Evolutionary conservation across 2,113 vertebrate species (phyloP), one percentile per base, ranked within the genome.

Genomic region (Papio anubis): DNA sequence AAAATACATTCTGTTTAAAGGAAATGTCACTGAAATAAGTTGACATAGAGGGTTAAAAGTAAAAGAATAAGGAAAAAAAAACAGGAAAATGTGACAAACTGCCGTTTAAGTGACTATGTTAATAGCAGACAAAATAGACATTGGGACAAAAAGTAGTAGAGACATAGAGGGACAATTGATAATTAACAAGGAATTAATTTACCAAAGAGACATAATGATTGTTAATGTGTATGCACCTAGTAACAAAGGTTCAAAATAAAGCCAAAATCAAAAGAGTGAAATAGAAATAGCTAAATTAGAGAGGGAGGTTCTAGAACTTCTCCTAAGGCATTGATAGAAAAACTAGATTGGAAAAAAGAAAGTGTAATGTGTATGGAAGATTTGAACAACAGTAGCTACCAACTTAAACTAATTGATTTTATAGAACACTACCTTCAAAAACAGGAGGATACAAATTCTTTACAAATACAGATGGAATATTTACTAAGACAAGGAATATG

Each of bases 11-110:
- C 18, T 25, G 1, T 81, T 73, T 73, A 81, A 87, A 73, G 21
- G 25, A 95, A 87, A 87, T 73, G 27, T 45, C 18, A 43, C n/a
- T 92, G 61, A 95, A 87, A 73, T 95, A 85, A 70, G 20, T 84
- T 86, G 20, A 73, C 23, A 80, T 0, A 40, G 11, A 92, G 16
- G 12, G 13, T 64, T 52, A 80, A 80, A 87, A 80, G 40, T 86
- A 86, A 91, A 79, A 50, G n/a, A 87, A 55, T 3, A 27, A 52
- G 6, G 45, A 57, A 80, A 64, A 18, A 35, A 79, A n/a, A 35
- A 16, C 68, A 81, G 45, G 23, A 82, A 66, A 82, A 81, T 8
- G 50, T 40, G 32, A 45, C 32, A 52, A 61, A 5, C 23, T 72
- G 84, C 13, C 20, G 5, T 55, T 57, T 30, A 68, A 84, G 40